A percentile compares a stretch with the other conserved stretches of the same genome.
phyloP scores from a whole-genome alignment of 2,888 invertebrate genomes.

The Netelia melanura region DNA sequence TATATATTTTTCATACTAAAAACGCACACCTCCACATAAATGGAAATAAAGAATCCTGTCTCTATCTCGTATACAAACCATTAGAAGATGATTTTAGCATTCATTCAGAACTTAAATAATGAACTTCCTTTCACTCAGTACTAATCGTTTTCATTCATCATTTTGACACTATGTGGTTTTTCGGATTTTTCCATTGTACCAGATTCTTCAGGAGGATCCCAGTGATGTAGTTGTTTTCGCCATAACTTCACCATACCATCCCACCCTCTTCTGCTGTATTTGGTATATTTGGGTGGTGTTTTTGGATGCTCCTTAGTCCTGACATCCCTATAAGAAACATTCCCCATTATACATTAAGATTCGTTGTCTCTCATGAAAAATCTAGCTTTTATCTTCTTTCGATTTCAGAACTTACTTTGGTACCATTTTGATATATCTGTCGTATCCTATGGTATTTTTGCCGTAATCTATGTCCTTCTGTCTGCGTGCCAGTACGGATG shows the following conservation, averaged over 20 bases:
- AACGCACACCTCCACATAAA: slow-evolving; percentile 39
- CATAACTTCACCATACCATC: slow-evolving; percentile 95
- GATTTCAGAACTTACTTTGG: slow-evolving; percentile 88
- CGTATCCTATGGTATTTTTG: slow-evolving; percentile 95
- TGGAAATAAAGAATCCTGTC: slow-evolving; percentile 59
- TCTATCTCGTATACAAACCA: slow-evolving; percentile 48
- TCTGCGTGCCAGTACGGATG: slow-evolving; percentile 89
- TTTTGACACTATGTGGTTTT: slow-evolving; percentile 43
- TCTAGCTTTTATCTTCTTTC: slow-evolving; percentile 2
- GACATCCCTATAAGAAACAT: slow-evolving; percentile 85
- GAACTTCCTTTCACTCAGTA: slow-evolving; percentile 17
- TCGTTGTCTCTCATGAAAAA: slow-evolving; percentile 12
- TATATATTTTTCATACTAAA: slow-evolving; percentile 55
- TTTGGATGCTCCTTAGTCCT: slow-evolving; percentile 92
- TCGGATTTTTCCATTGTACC: slow-evolving; percentile 55
- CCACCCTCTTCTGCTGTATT: slow-evolving; percentile 97
- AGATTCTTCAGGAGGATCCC: slow-evolving; percentile 87
- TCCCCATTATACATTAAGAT: slow-evolving; percentile 34
- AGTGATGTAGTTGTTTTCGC: slow-evolving; percentile 93
- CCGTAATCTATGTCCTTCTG: slow-evolving; percentile 98
- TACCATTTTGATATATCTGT: slow-evolving; percentile 89
- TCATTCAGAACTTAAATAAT: slow-evolving; percentile 31
- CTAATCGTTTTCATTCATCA: not conserved
- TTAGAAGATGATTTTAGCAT: slow-evolving; percentile 30
- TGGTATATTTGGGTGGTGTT: slow-evolving; percentile 95